A percentile compares a stretch with the other conserved stretches of the same genome.
Evolutionary conservation across 2,888 invertebrate genomes (phyloP).

Genomic region (Isotomurus palustris): DNA sequence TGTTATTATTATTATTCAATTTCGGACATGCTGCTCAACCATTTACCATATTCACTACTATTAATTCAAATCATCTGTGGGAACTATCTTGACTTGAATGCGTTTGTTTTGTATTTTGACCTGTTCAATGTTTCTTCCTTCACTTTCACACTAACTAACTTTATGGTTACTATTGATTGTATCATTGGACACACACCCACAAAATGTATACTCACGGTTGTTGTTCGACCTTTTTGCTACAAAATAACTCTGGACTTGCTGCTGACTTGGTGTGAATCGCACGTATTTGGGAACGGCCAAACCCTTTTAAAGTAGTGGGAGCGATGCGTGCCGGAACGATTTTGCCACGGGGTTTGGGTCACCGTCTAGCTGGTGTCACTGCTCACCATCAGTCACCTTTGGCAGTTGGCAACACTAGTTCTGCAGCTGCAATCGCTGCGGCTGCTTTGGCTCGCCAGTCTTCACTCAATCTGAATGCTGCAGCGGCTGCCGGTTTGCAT

Average conservation of each 20-base stretch:
- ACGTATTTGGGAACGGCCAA: neutral
- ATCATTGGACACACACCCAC: too few species aligned
- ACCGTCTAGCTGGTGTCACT: constrained; percentile 43
- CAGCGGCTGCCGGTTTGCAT: constrained; percentile 45
- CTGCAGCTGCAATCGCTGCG: constrained; percentile 68
- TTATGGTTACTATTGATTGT: too few species aligned
- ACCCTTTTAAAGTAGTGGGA: constrained; percentile 58
- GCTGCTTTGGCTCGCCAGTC: constrained; percentile 63
- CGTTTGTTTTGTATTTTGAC: too few species aligned
- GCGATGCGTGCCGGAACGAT: constrained; percentile 78
- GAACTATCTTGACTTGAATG: too few species aligned
- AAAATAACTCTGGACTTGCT: too few species aligned
- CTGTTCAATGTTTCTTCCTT: neutral
- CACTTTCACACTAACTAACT: neutral
- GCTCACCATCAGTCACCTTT: constrained; percentile 47
- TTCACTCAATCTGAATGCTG: constrained; percentile 59
- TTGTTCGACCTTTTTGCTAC: too few species aligned
- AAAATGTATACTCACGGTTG: too few species aligned
- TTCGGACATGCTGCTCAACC: neutral
- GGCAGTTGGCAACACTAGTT: constrained; percentile 57
- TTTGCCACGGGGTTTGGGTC: constrained; percentile 63
- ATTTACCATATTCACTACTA: too few species aligned
- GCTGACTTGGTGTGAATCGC: too few species aligned
- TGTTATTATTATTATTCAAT: neutral
- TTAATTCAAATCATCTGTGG: too few species aligned